Conservation (phyloP, 2,888 invertebrate species). For the Diarsia rubi region DNA sequence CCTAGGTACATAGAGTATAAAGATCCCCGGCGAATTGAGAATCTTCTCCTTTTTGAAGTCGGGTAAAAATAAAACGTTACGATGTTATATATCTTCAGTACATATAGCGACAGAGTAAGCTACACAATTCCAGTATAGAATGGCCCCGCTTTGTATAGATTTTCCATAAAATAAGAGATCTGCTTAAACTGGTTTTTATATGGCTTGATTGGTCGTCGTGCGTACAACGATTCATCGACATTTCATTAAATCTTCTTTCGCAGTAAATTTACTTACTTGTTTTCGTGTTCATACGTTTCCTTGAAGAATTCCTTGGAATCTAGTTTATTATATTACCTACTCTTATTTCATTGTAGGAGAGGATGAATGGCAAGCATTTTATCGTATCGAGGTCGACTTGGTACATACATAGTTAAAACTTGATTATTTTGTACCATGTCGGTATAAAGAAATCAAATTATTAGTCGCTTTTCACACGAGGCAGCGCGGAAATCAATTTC, state of each 20-base stretch:
- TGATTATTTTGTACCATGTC: slow-evolving; percentile 10
- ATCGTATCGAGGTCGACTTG: not conserved
- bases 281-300: slow-evolving; percentile 28
- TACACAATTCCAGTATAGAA: too few relatives aligned
- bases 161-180: too few relatives aligned
- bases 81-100: not conserved
- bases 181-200: too few relatives aligned
- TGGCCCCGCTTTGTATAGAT: too few relatives aligned
- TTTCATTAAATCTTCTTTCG: slow-evolving; percentile 20
- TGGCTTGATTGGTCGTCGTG: too few relatives aligned
- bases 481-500: not conserved
- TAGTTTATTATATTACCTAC: slow-evolving; percentile 46
- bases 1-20: too few relatives aligned
- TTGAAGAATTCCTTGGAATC: slow-evolving; percentile 30
- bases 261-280: slow-evolving; percentile 32
- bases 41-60: too few relatives aligned
- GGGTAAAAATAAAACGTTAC: not conserved
- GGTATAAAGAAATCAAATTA: slow-evolving; percentile 22
- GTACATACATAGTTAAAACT: not conserved
- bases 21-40: too few relatives aligned
- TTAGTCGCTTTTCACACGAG: not conserved
- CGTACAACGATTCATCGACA: slow-evolving; percentile 4
- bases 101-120: too few relatives aligned
- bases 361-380: not conserved
- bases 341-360: slow-evolving; percentile 37